Evolutionary conservation across 2,888 invertebrate genomes (phyloP).

Genomic region (Conops quadrifasciatus): DNA sequence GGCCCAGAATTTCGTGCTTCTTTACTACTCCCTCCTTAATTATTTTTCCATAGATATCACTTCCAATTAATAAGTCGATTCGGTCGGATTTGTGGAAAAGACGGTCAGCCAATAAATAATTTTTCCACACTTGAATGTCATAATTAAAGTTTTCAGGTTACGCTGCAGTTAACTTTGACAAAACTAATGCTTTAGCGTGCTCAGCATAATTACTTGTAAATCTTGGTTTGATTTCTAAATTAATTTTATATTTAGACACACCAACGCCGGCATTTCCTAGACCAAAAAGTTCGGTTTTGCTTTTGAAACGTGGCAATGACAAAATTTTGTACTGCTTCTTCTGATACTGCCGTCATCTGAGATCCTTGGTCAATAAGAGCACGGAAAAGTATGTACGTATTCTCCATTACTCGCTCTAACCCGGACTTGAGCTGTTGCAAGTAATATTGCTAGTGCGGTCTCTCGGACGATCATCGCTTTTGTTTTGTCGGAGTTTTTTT

Average conservation of each 20-base stretch:
- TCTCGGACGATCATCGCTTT: conserved; percentile 3
- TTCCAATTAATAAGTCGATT: conserved; percentile 16
- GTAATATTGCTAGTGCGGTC: conserved; percentile 11
- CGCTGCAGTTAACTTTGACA: background rate
- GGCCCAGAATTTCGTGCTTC: conserved; percentile 1
- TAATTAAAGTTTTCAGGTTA: background rate
- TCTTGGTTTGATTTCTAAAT: conserved; percentile 32
- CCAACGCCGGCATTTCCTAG: conserved; percentile 23
- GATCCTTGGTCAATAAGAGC: conserved; percentile 31
- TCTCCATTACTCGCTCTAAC: conserved; percentile 22
- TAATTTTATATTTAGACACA: conserved; percentile 25
- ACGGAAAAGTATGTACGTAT: conserved; percentile 16
- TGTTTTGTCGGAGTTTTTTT: conserved; percentile 1
- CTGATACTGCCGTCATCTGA: conserved; percentile 31
- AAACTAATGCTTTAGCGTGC: conserved; percentile 1
- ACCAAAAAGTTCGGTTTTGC: conserved; percentile 20
- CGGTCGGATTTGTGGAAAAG: conserved; percentile 10
- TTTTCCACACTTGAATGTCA: conserved; percentile 4
- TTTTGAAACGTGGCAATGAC: conserved; percentile 24
- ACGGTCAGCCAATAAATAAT: conserved; percentile 16
- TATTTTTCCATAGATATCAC: conserved; percentile 20
- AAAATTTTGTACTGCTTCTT: conserved; percentile 29
- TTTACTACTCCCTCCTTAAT: conserved; percentile 3
- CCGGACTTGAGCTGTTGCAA: conserved; percentile 6
- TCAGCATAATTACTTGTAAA: conserved; percentile 19